Evolutionary conservation across 2,113 vertebrate genomes (phyloP), one percentile per base, ranked within the genome.

Genomic region (Istiophorus platypterus): DNA sequence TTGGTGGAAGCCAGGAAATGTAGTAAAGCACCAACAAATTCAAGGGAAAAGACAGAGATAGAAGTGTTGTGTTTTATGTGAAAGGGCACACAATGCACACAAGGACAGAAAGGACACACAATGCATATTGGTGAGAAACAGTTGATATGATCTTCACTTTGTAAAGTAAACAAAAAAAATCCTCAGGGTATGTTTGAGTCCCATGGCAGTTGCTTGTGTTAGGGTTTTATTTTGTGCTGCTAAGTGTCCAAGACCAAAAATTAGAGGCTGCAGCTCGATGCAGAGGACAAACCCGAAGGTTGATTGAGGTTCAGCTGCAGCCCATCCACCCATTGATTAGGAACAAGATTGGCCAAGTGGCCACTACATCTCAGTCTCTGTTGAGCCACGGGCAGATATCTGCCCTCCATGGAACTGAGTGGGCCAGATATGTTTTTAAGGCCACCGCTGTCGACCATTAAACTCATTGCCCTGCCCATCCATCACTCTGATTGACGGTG

Each of bases 391-490:
- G 72, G 57, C 57, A 70, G 49, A 82, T 75, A 70, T 81, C 68
- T 65, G 52, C 34, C 58, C 75, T 61, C 17, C 51, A 7, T 24
- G 31, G 27, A n/a, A 39, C 67, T 62, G 45, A 14, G 63, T 62
- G 54, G 74, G 63, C 41, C 67, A 76, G 76, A 88, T 84, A 68
- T 76, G 54, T 66, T 85, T 62, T 86, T 83, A 63, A 85, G 72
- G 79, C 69, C 71, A 69, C 62, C 1, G 10, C 64, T 72, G 73
- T 86, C 63, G 80, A 74, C 77, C 78, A 87, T 76, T 88, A 71
- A 80, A 78, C 82, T 54, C 64, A 24, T 66, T 51, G 56, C 64
- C 57, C 51, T 34, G 37, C 51, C 61, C 29, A 65, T 84, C 49
- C 61, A 81, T 84, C 70, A 64, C 62, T 42, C 51, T 70, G 80